phyloP scores from a whole-genome alignment of 2,113 vertebrate species.

The Notothenia rossii region DNA sequence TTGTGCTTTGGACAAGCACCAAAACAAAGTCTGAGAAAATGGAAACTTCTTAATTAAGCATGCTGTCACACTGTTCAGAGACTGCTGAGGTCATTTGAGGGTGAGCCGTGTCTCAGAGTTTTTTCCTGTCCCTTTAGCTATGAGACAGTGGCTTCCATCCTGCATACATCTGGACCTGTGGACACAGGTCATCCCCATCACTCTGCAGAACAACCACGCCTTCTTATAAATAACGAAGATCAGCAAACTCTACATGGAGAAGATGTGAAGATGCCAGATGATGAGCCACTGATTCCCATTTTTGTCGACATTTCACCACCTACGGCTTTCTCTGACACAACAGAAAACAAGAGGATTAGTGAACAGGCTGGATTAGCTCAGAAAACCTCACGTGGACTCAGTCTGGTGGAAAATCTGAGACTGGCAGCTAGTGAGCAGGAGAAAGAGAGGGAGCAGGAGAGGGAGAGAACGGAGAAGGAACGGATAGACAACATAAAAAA shows the following conservation, averaged over 20 bases:
- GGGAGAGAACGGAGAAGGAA: slow-evolving; percentile 22
- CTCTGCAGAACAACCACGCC: slow-evolving; percentile 19
- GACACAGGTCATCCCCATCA: slow-evolving; percentile 24
- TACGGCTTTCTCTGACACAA: slow-evolving; percentile 45
- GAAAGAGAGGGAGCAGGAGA: slow-evolving; percentile 56
- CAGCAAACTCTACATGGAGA: slow-evolving; percentile 15
- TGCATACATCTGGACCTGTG: slow-evolving; percentile 52
- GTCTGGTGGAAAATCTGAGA: slow-evolving; percentile 71
- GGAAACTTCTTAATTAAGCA: slow-evolving; percentile 41
- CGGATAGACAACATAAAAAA: background rate
- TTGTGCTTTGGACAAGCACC: slow-evolving; percentile 57
- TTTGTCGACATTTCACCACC: slow-evolving; percentile 50
- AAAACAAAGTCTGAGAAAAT: slow-evolving; percentile 67
- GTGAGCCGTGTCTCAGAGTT: slow-evolving; percentile 59
- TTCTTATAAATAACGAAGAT: slow-evolving; percentile 19
- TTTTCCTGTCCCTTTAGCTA: slow-evolving; percentile 63
- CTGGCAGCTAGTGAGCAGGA: slow-evolving; percentile 72
- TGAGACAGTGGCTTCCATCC: slow-evolving; percentile 66
- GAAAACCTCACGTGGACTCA: slow-evolving; percentile 5
- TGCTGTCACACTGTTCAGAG: slow-evolving; percentile 39
- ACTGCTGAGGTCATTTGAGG: slow-evolving; percentile 38
- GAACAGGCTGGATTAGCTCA: background rate
- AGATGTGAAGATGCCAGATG: slow-evolving; percentile 24
- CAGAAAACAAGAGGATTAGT: slow-evolving; percentile 4
- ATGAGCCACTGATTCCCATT: slow-evolving; percentile 6